Percentiles rank a stretch among this genome's conserved stretches.
Evolutionary conservation across 2,888 invertebrate genomes (phyloP).

Genomic region (Pseudeuparius sepicola): DNA sequence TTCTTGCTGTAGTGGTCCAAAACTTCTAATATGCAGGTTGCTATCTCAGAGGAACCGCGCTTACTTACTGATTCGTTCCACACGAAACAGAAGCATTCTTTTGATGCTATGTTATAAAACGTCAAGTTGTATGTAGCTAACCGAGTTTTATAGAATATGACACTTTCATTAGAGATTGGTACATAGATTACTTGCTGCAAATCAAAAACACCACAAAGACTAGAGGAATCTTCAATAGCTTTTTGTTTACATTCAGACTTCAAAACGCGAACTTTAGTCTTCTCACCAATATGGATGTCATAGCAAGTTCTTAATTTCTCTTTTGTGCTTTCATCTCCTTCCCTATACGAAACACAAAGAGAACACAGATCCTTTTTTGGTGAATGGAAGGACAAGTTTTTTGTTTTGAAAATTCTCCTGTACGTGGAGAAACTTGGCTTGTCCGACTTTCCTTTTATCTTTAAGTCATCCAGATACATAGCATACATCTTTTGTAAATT

Average conservation of each 20-base stretch:
- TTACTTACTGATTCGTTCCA: constrained; percentile 11
- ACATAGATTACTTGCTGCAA: constrained; percentile 12
- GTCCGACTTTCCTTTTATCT: constrained; percentile 9
- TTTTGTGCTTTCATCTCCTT: constrained; percentile 16
- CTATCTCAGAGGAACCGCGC: constrained; percentile 5
- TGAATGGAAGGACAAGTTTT: constrained; percentile 21
- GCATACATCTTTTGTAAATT: constrained; percentile 19
- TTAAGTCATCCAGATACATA: constrained; percentile 12
- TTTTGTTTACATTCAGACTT: constrained; percentile 11
- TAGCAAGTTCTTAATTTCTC: constrained; percentile 17
- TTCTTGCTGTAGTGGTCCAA: constrained; percentile 2
- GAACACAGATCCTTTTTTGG: constrained; percentile 25
- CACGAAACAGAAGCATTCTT: constrained; percentile 9
- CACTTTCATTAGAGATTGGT: constrained; percentile 11
- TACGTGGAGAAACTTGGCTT: constrained; percentile 18
- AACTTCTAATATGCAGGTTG: constrained; percentile 7
- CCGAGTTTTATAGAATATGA: constrained; percentile 8
- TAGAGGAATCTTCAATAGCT: constrained; percentile 6
- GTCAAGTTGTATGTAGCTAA: constrained; percentile 11
- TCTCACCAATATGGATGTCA: constrained; percentile 22
- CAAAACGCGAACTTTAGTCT: constrained; percentile 19
- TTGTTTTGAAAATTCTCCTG: constrained; percentile 19
- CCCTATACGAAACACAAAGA: constrained; percentile 19
- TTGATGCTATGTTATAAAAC: constrained; percentile 7
- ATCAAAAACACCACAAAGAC: constrained; percentile 5